Conservation (phyloP, 2,888 invertebrate genomes). For the Deilephila elpenor region DNA sequence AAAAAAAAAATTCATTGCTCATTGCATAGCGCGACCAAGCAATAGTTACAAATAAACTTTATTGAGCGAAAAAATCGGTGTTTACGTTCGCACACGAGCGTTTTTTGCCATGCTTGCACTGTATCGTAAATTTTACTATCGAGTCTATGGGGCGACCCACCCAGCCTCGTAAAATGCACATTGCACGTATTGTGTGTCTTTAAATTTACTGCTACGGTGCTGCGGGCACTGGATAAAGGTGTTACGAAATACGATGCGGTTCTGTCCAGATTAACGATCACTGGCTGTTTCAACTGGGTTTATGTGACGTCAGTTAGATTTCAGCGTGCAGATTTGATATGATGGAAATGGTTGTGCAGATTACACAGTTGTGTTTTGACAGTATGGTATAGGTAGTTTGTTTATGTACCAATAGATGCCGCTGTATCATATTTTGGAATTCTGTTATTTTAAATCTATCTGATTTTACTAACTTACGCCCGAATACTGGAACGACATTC, state of each 20-base stretch:
- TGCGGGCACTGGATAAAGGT: constrained; percentile 42
- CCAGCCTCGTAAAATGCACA: constrained; percentile 53
- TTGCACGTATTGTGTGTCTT: constrained; percentile 55
- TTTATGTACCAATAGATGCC: too few species aligned
- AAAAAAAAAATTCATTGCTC: background rate
- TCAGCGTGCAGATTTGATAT: background rate
- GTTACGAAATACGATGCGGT: constrained; percentile 10
- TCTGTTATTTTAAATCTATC: too few species aligned
- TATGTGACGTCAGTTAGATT: constrained; percentile 14
- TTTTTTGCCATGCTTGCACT: constrained; percentile 46
- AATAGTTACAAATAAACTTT: constrained; percentile 44
- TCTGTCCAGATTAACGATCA: constrained; percentile 23
- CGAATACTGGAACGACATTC: too few species aligned
- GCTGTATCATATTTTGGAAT: too few species aligned
- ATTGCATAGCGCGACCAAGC: constrained; percentile 5
- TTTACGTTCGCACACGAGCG: constrained; percentile 46
- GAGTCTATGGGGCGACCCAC: constrained; percentile 45
- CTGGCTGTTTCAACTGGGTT: background rate
- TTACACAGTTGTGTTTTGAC: background rate
- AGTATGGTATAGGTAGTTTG: background rate
- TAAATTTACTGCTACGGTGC: constrained; percentile 46
- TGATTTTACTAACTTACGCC: too few species aligned
- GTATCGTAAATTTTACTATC: constrained; percentile 63
- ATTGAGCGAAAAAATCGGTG: constrained; percentile 52
- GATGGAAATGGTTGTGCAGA: constrained; percentile 8